Base-by-base conservation (phyloP, 2,888 invertebrate species). In the Panzeria rudis region DNA sequence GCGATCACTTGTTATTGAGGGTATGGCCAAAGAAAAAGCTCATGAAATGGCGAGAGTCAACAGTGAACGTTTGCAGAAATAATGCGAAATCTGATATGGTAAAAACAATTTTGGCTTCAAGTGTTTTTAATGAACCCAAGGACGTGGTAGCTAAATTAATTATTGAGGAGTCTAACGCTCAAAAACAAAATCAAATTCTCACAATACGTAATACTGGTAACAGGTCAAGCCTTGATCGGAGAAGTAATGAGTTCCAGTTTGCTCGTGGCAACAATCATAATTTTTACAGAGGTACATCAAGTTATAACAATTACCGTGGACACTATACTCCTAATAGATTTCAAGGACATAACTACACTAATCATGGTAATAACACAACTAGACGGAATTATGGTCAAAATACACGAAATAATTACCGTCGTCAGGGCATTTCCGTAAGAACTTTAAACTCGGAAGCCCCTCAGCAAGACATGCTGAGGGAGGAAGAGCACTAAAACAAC, bases 21-120 rank as follows among this genome's bases (percentile, higher is more conserved):
- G n/a, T n/a, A n/a, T n/a, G n/a, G n/a, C n/a, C n/a, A n/a, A n/a
- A n/a, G n/a, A n/a, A n/a, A n/a, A n/a, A n/a, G n/a, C n/a, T n/a
- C n/a, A n/a, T n/a, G n/a, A n/a, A n/a, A n/a, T n/a, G n/a, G n/a
- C n/a, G n/a, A n/a, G n/a, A n/a, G n/a, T n/a, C n/a, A n/a, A n/a
- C n/a, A n/a, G n/a, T n/a, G n/a, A n/a, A n/a, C n/a, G n/a, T n/a
- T n/a, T n/a, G n/a, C n/a, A n/a, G n/a, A 23, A 35, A 52, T 8
- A 69, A 69, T 23, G 38, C 69, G 15, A 69, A 69, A 38, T 69
- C 69, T 3, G 69, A 69, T 52, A 35, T 69, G 38, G 69, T 69
- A 11, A 54, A 54, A 15, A 32, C 69, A 23, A 69, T 52, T 35
- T 44, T 66, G 9, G 66, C 41, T 25, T 66, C 66, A 25, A 44